Evolutionary conservation across 1,140 invertebrate genomes (phyloP).

Genomic region (Drosophila aff.): DNA sequence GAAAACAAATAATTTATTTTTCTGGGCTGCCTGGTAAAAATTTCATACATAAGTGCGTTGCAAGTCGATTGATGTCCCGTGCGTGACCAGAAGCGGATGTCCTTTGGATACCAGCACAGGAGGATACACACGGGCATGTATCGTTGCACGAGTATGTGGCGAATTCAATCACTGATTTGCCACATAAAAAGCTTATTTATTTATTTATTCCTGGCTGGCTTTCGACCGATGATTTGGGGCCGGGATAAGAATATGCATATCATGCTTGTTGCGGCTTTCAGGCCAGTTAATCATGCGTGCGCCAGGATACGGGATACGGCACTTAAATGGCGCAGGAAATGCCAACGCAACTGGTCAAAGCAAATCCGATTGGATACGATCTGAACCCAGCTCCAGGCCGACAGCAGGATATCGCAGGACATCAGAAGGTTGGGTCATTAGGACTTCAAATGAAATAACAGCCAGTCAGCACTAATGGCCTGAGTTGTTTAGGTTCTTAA

Average conservation of each 20-base stretch:
- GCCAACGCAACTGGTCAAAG: conserved; percentile 53
- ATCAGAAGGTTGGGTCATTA: conserved; percentile 21
- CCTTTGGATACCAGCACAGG: conserved; percentile 31
- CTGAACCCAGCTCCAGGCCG: conserved; percentile 13
- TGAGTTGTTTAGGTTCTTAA: background rate
- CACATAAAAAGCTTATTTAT: conserved; percentile 55
- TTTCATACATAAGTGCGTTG: conserved; percentile 58
- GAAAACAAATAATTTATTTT: conserved; percentile 54
- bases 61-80: conserved; percentile 54
- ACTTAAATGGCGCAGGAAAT: conserved; percentile 66
- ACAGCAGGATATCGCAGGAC: conserved; percentile 10
- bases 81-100: conserved; percentile 58
- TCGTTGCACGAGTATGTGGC: background rate
- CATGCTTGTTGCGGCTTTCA: conserved; percentile 55
- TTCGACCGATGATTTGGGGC: conserved; percentile 46
- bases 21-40: conserved; percentile 25
- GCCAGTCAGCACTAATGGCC: conserved; percentile 19
- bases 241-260: conserved; percentile 54
- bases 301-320: conserved; percentile 71
- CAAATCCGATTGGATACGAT: conserved; percentile 24
- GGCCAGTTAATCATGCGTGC: conserved; percentile 42
- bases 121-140: conserved; percentile 1
- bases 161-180: conserved; percentile 59
- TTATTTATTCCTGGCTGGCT: conserved; percentile 48
- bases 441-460: conserved; percentile 20